These are phyloP conservation scores for Ephestia elutella DNA, from an alignment of 1,140 invertebrate species.

Conservation along the genomic window DNA sequence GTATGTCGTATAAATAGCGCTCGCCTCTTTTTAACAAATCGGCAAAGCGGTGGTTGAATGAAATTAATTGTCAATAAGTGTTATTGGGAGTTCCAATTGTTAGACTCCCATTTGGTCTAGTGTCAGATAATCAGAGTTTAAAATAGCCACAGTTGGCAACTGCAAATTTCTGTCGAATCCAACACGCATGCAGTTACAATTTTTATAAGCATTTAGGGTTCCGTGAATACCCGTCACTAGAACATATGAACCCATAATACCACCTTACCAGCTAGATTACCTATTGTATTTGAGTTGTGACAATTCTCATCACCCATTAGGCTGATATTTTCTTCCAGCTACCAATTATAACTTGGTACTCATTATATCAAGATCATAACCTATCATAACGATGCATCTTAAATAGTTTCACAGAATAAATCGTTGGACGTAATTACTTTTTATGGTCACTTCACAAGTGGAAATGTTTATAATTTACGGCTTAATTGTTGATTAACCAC, in stretches of 20 bases:
- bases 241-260: too few relatives aligned
- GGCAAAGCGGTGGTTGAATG: not conserved
- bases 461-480: not conserved
- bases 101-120: not conserved
- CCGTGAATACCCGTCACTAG: too few relatives aligned
- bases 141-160: too few relatives aligned
- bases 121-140: not conserved
- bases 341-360: not conserved
- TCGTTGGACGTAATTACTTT: not conserved
- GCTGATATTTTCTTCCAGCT: not conserved
- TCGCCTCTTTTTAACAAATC: not conserved
- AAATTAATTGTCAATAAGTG: not conserved
- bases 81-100: not conserved
- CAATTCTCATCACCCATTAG: not conserved
- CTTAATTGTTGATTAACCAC: not conserved
- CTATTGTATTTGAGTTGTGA: too few relatives aligned
- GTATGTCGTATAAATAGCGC: not conserved
- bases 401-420: constrained; percentile 1
- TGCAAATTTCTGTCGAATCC: too few relatives aligned
- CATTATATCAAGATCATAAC: not conserved
- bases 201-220: too few relatives aligned
- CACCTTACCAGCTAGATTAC: too few relatives aligned
- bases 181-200: too few relatives aligned
- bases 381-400: constrained; percentile 2
- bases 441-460: not conserved